Percentiles rank a stretch among this genome's conserved stretches.
Conservation (phyloP, 2,888 invertebrate genomes). For the Polylopha cassiicola region DNA sequence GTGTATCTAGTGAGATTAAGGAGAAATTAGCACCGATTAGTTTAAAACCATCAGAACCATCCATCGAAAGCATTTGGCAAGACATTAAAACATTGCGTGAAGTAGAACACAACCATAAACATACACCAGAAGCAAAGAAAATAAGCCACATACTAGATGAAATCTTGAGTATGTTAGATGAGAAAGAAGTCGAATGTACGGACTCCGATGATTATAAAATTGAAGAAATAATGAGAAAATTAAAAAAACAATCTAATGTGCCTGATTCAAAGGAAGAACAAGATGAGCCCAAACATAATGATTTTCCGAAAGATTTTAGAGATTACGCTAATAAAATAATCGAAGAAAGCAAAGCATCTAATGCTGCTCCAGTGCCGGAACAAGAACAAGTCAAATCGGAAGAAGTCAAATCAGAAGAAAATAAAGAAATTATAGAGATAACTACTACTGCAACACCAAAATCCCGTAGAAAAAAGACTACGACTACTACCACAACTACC, state of each 20-base stretch:
- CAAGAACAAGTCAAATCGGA: too few species aligned
- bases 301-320: slow-evolving; percentile 17
- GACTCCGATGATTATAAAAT: slow-evolving; percentile 36
- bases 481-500: slow-evolving; percentile 9
- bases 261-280: too few species aligned
- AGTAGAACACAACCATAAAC: slow-evolving; percentile 37
- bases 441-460: slow-evolving; percentile 8
- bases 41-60: slow-evolving; percentile 29
- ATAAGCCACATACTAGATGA: slow-evolving; percentile 41
- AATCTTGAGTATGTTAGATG: slow-evolving; percentile 36
- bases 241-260: slow-evolving; percentile 34
- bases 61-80: slow-evolving; percentile 39
- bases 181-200: slow-evolving; percentile 23
- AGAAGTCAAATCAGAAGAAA: background rate
- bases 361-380: too few species aligned
- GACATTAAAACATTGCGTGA: slow-evolving; percentile 44
- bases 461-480: slow-evolving; percentile 2
- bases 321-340: slow-evolving; percentile 18
- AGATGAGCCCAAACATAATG: slow-evolving; percentile 8
- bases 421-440: slow-evolving; percentile 7
- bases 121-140: slow-evolving; percentile 38
- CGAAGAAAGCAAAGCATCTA: slow-evolving; percentile 4
- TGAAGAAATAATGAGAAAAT: slow-evolving; percentile 34
- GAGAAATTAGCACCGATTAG: slow-evolving; percentile 32
- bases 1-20: slow-evolving; percentile 41